Conservation (phyloP, 2,797 vertebrate species). For the Chaenodraco wilsoni region DNA sequence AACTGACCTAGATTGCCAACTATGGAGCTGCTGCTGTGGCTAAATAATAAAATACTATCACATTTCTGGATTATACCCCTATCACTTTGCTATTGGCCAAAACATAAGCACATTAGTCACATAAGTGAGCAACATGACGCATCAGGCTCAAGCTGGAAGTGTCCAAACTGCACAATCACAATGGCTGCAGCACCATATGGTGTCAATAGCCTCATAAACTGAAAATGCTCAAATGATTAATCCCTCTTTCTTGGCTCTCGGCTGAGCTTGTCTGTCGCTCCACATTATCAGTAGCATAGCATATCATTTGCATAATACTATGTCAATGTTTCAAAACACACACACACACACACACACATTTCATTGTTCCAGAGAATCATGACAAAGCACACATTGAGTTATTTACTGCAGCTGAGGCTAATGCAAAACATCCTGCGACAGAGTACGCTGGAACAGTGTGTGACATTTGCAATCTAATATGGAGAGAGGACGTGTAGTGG, state of each 20-base stretch:
- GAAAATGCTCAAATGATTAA: constrained; percentile 6
- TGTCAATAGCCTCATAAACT: constrained; percentile 2
- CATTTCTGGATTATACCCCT: background rate
- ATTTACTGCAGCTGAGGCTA: constrained; percentile 18
- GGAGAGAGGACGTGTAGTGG: no score
- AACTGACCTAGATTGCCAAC: background rate
- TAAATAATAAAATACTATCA: background rate
- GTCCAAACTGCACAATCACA: constrained; percentile 15
- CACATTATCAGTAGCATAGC: constrained; percentile 7
- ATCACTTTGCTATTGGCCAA: background rate
- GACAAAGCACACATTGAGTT: constrained; percentile 5
- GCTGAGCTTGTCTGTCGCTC: constrained; percentile 24
- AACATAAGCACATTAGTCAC: background rate
- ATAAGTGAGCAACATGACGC: background rate
- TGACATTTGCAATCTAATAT: constrained; percentile 14
- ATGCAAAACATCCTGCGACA: constrained; percentile 9
- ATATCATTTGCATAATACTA: constrained; percentile 10
- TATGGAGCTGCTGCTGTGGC: background rate
- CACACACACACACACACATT: constrained; percentile 10
- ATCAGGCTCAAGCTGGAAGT: no score
- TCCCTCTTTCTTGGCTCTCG: constrained; percentile 6
- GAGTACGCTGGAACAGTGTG: background rate
- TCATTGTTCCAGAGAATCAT: constrained; percentile 10
- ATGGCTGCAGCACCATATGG: constrained; percentile 18
- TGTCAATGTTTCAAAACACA: constrained; percentile 21